Conservation (phyloP, 1,140 invertebrate genomes). For the Lepidurus packardi region DNA sequence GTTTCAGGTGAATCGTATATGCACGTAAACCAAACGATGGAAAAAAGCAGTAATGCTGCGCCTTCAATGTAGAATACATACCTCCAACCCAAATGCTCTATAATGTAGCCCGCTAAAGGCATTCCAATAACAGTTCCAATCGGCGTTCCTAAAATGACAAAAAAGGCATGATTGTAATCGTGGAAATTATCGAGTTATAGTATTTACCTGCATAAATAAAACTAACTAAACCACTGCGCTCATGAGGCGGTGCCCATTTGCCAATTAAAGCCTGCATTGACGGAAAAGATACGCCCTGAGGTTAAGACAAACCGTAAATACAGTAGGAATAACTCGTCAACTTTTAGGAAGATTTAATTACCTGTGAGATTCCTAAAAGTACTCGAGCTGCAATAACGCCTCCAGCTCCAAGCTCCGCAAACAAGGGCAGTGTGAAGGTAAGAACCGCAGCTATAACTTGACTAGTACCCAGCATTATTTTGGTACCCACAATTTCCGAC, state of each 20-base stretch:
- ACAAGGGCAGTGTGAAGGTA: constrained; percentile 46
- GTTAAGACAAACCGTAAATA: constrained; percentile 22
- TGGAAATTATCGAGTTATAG: neutral
- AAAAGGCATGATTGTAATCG: neutral
- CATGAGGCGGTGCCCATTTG: constrained; percentile 74
- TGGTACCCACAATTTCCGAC: constrained; percentile 37
- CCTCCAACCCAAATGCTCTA: constrained; percentile 62
- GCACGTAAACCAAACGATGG: constrained; percentile 47
- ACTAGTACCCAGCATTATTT: constrained; percentile 40
- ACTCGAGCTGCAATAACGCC: constrained; percentile 46
- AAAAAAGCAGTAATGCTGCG: constrained; percentile 57
- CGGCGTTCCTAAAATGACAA: constrained; percentile 53
- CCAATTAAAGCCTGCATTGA: constrained; percentile 69
- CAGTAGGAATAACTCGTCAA: neutral
- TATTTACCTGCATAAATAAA: constrained; percentile 61
- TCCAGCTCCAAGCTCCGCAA: constrained; percentile 42
- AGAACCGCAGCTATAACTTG: constrained; percentile 45
- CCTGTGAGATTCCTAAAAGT: constrained; percentile 50
- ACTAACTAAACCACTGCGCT: constrained; percentile 66
- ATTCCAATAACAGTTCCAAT: constrained; percentile 70
- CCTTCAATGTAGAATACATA: constrained; percentile 74
- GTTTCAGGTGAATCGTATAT: constrained; percentile 47
- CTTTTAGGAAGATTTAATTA: constrained; percentile 30
- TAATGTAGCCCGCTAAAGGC: constrained; percentile 62
- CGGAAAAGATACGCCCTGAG: constrained; percentile 71